phyloP scores from a whole-genome alignment of 1,140 invertebrate species.

The Acromyrmex echinatior region DNA sequence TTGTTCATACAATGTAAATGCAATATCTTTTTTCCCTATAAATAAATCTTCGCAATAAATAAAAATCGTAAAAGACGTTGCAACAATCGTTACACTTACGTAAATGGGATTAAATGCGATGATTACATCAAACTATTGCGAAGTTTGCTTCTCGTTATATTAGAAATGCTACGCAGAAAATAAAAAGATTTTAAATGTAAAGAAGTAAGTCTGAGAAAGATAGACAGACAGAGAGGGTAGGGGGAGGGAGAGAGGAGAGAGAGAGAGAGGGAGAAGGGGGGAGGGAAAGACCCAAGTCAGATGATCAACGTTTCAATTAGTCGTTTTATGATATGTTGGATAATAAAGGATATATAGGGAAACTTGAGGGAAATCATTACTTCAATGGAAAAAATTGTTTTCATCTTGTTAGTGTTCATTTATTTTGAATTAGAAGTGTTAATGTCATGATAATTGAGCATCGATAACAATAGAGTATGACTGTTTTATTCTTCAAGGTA shows the following conservation, averaged over 20 bases:
- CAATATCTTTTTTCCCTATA: not conserved
- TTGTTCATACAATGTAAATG: constrained; percentile 24
- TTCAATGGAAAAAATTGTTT: no score
- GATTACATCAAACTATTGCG: not conserved
- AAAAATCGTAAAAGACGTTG: not conserved
- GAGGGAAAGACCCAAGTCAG: not conserved
- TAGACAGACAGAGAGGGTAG: no score
- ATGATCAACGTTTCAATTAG: not conserved
- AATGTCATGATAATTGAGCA: no score
- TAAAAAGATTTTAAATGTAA: constrained; percentile 4
- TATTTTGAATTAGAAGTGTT: no score
- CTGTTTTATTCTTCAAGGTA: no score
- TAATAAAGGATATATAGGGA: not conserved
- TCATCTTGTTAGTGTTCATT: no score
- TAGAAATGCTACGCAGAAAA: constrained; percentile 1
- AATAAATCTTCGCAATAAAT: not conserved
- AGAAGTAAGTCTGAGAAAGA: not conserved
- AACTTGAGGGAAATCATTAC: no score
- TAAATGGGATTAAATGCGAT: not conserved
- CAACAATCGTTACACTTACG: not conserved
- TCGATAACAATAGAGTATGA: no score
- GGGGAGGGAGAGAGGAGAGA: no score
- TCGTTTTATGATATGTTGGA: not conserved
- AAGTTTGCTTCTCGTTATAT: not conserved
- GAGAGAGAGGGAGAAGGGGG: no score